Conservation (phyloP, 2,113 vertebrate species). For the Trochalopteron elliotii region DNA sequence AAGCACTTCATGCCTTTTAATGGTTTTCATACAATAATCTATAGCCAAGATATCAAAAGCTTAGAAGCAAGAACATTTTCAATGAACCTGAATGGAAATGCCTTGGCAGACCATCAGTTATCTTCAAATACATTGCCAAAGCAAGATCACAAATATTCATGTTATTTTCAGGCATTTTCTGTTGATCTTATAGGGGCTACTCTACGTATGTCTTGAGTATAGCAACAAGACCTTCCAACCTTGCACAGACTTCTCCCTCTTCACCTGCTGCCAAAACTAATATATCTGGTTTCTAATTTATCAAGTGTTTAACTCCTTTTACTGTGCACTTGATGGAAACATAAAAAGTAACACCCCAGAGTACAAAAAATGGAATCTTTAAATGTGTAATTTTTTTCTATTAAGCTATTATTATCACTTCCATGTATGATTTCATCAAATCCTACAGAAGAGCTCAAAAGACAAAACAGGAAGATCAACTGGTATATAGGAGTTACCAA, state of each 20-base stretch:
- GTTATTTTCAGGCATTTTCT: not conserved
- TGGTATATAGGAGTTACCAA: conserved; percentile 47
- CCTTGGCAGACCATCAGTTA: not conserved
- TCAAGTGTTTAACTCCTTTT: not conserved
- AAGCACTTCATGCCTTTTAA: not conserved
- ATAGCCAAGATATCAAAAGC: not conserved
- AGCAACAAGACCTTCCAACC: not conserved
- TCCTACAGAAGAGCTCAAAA: not conserved
- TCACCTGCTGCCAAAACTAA: not conserved
- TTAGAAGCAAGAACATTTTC: not conserved
- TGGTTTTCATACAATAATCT: not conserved
- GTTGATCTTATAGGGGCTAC: not conserved
- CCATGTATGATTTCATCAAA: not conserved
- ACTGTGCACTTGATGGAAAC: not conserved
- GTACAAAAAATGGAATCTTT: not conserved
- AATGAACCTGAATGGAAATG: not conserved
- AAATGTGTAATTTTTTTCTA: not conserved
- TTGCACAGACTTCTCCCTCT: not conserved
- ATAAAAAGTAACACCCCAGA: not conserved
- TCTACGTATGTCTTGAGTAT: not conserved
- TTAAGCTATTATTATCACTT: not conserved
- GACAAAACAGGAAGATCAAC: conserved; percentile 45
- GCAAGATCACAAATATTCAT: not conserved
- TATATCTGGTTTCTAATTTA: not conserved
- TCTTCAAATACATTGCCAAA: not conserved